Evolutionary conservation across 2,797 vertebrate genomes (phyloP), one percentile per base, ranked within the genome.

Genomic region (Petrocephalus sullivani): DNA sequence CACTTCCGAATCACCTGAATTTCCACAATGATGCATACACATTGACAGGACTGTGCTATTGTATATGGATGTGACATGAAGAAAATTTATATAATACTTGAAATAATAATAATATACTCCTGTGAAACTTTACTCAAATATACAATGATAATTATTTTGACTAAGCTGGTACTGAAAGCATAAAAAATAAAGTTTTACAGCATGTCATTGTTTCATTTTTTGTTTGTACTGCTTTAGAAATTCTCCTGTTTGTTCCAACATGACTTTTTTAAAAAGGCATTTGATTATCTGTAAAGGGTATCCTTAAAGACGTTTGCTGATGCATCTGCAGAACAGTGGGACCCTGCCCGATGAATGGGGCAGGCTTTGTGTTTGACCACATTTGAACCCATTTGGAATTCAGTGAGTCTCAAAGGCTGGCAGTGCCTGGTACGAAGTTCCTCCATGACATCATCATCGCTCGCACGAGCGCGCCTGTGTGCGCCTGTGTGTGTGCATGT

Each of bases 401-500:
- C 84, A 85, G 84, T 37, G 21, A 41, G 41, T 37, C 64, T 58
- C 54, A 12, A 41, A 87, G 51, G n/a, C 14, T 54, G 49, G 71
- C 9, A 23, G 56, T 23, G 86, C 23, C 33, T 81, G 37, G 75
- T 82, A 84, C 71, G 8, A 33, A n/a, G 84, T 28, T 85, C 9
- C 54, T 85, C 84, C 54, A 5, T 54, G 53, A 54, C 46, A 51
- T 53, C 21, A 54, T 54, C 4, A 41, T 41, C n/a, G n/a, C n/a
- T n/a, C n/a, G n/a, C n/a, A n/a, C n/a, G n/a, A n/a, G n/a, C n/a
- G n/a, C n/a, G n/a, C n/a, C n/a, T n/a, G 58, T 51, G 16, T 64
- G 67, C 33, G 46, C 51, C 12, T 88, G 87, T 83, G 53, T 33
- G 60, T 51, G 60, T 49, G 28, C 71, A 82, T 87, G 87, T 87